These are phyloP conservation scores for Sminthurinus aureus DNA, from an alignment of 2,888 invertebrate genomes.

Conservation along the genomic window DNA sequence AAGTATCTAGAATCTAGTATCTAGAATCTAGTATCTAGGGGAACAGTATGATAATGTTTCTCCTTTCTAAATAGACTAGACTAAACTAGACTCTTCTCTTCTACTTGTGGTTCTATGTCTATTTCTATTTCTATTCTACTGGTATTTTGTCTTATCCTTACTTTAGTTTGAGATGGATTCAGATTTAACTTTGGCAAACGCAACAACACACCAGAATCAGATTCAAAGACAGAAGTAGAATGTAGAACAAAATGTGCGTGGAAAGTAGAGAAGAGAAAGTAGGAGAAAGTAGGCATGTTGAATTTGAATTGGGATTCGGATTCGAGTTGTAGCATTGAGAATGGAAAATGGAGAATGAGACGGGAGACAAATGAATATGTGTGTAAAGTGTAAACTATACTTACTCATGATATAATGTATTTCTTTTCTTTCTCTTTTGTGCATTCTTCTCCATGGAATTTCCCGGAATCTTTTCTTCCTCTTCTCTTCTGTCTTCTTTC, in stretches of 20 bases:
- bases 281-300: background rate
- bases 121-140: background rate
- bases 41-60: no score
- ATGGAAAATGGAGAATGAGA: background rate
- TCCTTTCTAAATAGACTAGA: no score
- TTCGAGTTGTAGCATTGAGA: no score
- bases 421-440: background rate
- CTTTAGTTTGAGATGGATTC: background rate
- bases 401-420: background rate
- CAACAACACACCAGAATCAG: background rate
- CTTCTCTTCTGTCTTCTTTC: background rate
- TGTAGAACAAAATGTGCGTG: background rate
- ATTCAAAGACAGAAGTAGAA: background rate
- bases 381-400: conserved; percentile 13
- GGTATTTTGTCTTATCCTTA: background rate
- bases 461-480: background rate
- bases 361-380: conserved; percentile 15
- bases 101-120: background rate
- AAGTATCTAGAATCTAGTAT: background rate
- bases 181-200: background rate
- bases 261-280: background rate
- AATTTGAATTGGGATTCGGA: background rate
- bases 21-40: background rate
- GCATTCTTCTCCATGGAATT: no score
- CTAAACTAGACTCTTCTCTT: conserved; percentile 1